These are phyloP conservation scores for Furcula furcula DNA, from an alignment of 2,888 invertebrate genomes.

Conservation along the genomic window DNA sequence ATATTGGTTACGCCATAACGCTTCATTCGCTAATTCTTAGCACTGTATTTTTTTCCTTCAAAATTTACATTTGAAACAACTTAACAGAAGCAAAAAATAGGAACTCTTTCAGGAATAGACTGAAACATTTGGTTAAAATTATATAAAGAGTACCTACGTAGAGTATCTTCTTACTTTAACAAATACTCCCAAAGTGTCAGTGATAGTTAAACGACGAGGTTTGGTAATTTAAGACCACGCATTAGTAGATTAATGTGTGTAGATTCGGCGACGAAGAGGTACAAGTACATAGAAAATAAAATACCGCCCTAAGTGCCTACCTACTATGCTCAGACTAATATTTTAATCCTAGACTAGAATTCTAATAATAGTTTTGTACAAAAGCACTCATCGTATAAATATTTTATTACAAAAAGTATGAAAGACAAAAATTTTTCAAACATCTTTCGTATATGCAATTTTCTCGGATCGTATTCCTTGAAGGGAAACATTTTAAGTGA, in stretches of 20 bases:
- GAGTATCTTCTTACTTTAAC: too few species aligned
- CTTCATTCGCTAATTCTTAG: too few species aligned
- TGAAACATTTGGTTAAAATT: background rate
- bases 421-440: slow-evolving; percentile 14
- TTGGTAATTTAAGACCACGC: background rate
- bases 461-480: slow-evolving; percentile 18
- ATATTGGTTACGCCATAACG: too few species aligned
- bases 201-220: background rate
- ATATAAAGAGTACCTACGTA: background rate
- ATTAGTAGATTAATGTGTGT: slow-evolving; percentile 1
- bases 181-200: background rate
- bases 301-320: background rate
- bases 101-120: too few species aligned
- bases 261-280: background rate
- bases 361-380: slow-evolving; percentile 17
- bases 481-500: slow-evolving; percentile 15
- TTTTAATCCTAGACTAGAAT: slow-evolving; percentile 13
- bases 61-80: too few species aligned
- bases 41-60: too few species aligned
- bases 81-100: too few species aligned
- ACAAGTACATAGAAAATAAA: background rate
- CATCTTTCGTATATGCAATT: slow-evolving; percentile 15
- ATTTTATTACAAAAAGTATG: slow-evolving; percentile 16
- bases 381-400: slow-evolving; percentile 20
- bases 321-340: slow-evolving; percentile 9